Percentiles rank a stretch among this genome's conserved stretches.
Evolutionary conservation across 2,888 invertebrate species (phyloP).

Genomic region (Nezara viridula): DNA sequence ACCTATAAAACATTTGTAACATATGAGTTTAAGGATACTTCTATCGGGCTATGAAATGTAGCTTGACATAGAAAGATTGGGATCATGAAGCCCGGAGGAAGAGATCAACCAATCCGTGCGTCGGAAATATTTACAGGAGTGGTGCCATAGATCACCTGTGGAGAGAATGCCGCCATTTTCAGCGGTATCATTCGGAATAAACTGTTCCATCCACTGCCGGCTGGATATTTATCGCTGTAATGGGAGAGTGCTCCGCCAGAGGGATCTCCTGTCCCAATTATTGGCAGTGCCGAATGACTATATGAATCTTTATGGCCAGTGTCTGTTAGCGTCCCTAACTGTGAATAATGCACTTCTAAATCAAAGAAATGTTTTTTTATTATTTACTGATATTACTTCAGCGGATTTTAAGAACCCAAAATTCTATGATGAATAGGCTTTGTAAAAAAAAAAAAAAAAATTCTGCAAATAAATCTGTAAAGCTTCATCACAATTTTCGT

Average conservation of each 20-base stretch:
- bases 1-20: no score
- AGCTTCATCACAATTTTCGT: no score
- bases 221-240: neutral
- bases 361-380: neutral
- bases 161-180: neutral
- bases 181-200: neutral
- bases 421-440: no score
- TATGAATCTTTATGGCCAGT: neutral
- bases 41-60: no score
- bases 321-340: neutral
- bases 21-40: no score
- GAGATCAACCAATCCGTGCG: neutral
- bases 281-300: neutral
- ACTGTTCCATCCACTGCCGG: neutral
- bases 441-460: no score
- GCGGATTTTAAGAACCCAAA: neutral
- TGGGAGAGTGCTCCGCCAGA: neutral
- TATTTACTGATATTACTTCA: neutral
- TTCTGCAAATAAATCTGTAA: no score
- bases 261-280: conserved; percentile 21
- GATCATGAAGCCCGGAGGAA: neutral
- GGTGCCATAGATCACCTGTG: neutral
- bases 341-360: neutral
- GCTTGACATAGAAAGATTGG: neutral
- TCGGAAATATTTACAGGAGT: neutral